Conservation (phyloP, 2,888 invertebrate genomes). For the Drosophila atroscutellata region DNA sequence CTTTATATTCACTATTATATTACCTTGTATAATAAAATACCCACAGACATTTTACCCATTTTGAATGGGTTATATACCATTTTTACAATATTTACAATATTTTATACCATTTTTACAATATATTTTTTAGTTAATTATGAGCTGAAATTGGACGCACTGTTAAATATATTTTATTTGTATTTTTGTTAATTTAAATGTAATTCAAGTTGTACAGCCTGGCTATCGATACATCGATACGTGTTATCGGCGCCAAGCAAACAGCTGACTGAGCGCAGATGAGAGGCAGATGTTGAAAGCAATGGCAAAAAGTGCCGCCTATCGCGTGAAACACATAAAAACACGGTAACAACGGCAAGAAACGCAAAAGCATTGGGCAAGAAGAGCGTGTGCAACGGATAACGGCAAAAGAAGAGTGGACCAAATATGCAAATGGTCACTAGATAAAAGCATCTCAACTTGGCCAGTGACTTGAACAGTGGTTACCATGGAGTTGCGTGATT, state of each 20-base stretch:
- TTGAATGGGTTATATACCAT: background rate
- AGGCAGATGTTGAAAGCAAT: conserved; percentile 22
- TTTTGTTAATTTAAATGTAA: background rate
- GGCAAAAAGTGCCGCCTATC: conserved; percentile 40
- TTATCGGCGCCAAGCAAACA: background rate
- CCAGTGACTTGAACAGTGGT: conserved; percentile 15
- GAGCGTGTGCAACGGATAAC: conserved; percentile 29
- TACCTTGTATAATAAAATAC: no score
- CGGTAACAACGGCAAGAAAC: conserved; percentile 22
- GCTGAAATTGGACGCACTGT: background rate
- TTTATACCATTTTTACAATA: no score
- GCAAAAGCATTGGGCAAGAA: conserved; percentile 22
- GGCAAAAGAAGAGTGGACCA: conserved; percentile 28
- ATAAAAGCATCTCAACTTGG: conserved; percentile 27
- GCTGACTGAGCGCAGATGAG: background rate
- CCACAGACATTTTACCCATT: background rate
- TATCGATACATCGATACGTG: background rate
- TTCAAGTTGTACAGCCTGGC: background rate
- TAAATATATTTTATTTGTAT: background rate
- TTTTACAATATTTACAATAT: no score
- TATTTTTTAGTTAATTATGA: background rate
- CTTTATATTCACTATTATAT: no score
- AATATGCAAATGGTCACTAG: conserved; percentile 47
- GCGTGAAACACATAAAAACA: conserved; percentile 20
- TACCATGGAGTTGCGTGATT: conserved; percentile 66